Evolutionary conservation across 30 jellyfish, hydroid and myxozoan genomes (phyloP).

Genomic region (Nemopilema nomurai): DNA sequence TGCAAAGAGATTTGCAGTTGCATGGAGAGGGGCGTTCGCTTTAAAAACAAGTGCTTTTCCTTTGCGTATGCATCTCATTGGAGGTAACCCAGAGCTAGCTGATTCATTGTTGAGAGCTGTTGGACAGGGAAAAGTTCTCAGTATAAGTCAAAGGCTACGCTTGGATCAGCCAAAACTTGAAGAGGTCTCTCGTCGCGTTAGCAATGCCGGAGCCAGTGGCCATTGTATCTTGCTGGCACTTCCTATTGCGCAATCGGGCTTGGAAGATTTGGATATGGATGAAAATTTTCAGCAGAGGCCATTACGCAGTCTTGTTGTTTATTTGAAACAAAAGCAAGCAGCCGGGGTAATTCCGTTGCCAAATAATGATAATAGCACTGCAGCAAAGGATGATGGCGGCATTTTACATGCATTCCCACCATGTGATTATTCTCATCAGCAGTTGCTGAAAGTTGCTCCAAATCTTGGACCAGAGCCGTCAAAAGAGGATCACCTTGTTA

Average conservation of each 20-base stretch:
- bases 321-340: slow-evolving; percentile 93
- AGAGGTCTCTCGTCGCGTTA: slow-evolving; percentile 94
- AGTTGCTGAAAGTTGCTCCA: slow-evolving; percentile 94
- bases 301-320: slow-evolving; percentile 92
- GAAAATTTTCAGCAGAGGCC: slow-evolving; percentile 84
- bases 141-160: slow-evolving; percentile 93
- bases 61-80: slow-evolving; percentile 92
- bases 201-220: slow-evolving; percentile 97
- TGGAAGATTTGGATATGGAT: slow-evolving; percentile 87
- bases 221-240: slow-evolving; percentile 94
- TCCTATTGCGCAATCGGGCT: slow-evolving; percentile 81
- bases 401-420: slow-evolving; percentile 99
- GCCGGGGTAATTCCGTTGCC: slow-evolving; percentile 96
- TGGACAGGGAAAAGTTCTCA: slow-evolving; percentile 90
- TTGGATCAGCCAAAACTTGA: slow-evolving; percentile 97
- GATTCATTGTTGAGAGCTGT: slow-evolving; percentile 83
- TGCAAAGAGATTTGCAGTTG: slow-evolving; percentile 95
- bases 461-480: slow-evolving; percentile 93
- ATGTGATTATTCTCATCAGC: slow-evolving; percentile 96
- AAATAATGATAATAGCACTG: slow-evolving; percentile 58
- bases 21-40: slow-evolving; percentile 99
- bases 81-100: slow-evolving; percentile 98
- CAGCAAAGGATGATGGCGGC: slow-evolving; percentile 91
- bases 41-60: slow-evolving; percentile 94
- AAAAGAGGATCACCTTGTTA: slow-evolving; percentile 94